phyloP scores from a whole-genome alignment of 2,888 invertebrate species.

The Mesorhabditis belari region DNA sequence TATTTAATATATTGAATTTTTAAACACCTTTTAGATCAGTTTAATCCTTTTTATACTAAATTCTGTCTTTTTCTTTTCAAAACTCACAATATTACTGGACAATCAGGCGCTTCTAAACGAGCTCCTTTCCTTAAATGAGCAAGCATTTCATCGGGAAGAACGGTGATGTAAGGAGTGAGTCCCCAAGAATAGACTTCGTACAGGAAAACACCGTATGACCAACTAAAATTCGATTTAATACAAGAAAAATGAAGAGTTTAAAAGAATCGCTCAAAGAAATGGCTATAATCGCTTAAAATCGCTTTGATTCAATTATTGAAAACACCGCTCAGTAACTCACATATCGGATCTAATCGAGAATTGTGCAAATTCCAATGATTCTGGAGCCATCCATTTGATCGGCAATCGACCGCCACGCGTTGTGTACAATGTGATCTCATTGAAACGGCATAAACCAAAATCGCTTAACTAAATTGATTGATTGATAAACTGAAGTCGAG shows the following conservation, averaged over 20 bases:
- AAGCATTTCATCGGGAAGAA: neutral
- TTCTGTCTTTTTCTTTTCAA: neutral
- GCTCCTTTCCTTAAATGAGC: neutral
- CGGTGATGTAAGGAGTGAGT: neutral
- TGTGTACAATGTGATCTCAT: neutral
- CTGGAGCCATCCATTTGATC: neutral
- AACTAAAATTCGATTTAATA: neutral
- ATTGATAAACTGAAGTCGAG: no score
- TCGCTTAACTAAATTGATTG: no score
- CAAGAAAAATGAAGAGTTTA: neutral
- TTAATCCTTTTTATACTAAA: neutral
- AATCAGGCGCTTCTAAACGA: neutral
- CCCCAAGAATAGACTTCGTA: neutral
- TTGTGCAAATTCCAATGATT: neutral
- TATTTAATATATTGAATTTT: neutral
- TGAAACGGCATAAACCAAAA: neutral
- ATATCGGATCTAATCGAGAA: neutral
- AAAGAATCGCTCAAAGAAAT: neutral
- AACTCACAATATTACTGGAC: neutral
- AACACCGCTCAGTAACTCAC: no score
- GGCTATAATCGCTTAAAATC: no score
- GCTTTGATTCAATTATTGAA: no score
- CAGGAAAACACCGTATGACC: neutral
- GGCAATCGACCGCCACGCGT: neutral
- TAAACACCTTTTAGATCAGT: neutral